phyloP scores from a whole-genome alignment of 2,797 vertebrate genomes.

The Argyrosomus regius region DNA sequence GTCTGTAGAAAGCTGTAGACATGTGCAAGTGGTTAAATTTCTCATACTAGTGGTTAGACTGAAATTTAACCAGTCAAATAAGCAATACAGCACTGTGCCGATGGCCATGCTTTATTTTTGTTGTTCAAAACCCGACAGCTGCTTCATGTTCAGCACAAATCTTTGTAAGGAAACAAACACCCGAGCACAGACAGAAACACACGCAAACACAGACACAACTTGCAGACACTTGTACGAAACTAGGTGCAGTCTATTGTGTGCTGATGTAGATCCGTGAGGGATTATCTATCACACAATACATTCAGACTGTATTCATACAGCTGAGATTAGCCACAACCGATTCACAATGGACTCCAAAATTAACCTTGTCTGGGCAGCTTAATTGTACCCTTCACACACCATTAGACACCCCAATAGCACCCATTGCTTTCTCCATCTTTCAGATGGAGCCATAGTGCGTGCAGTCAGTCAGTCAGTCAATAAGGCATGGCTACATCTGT shows the following conservation, averaged over 20 bases:
- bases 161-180: neutral
- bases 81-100: neutral
- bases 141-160: neutral
- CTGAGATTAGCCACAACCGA: constrained; percentile 9
- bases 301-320: constrained; percentile 6
- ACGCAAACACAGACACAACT: constrained; percentile 22
- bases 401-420: constrained; percentile 12
- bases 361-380: constrained; percentile 15
- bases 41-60: neutral
- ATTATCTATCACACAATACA: constrained; percentile 38
- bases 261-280: neutral
- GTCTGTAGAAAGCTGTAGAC: neutral
- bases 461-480: neutral
- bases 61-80: neutral
- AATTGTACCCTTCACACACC: constrained; percentile 34
- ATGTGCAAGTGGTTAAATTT: neutral
- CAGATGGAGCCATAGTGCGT: constrained; percentile 12
- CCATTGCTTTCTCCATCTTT: neutral
- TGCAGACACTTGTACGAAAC: constrained; percentile 32
- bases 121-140: neutral
- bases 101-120: neutral
- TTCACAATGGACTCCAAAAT: constrained; percentile 36
- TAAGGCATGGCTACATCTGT: constrained; percentile 20
- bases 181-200: neutral
- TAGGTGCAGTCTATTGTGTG: constrained; percentile 7